Evolutionary conservation across 2,797 vertebrate genomes (phyloP).

Genomic region (Phrynocephalus guinanensis): DNA sequence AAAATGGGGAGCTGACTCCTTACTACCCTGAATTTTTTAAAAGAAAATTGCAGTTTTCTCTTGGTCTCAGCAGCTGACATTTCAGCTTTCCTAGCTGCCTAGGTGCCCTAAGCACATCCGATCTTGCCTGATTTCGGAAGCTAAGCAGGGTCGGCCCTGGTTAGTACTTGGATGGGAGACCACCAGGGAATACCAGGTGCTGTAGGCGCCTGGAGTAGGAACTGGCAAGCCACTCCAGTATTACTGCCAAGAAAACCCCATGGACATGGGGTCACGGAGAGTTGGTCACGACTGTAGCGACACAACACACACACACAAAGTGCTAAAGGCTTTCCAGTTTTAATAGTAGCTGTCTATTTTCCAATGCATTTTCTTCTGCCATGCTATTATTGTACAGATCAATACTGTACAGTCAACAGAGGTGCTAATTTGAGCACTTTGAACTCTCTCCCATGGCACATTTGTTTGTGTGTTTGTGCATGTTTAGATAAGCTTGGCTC

Average conservation of each 20-base stretch:
- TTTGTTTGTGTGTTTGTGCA: not conserved
- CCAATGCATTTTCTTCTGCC: not conserved
- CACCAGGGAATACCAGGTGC: too few relatives aligned
- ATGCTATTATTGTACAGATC: slow-evolving; percentile 7
- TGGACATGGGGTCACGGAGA: too few relatives aligned
- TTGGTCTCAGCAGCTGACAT: not conserved
- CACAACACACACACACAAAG: not conserved
- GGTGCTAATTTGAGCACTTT: slow-evolving; percentile 31
- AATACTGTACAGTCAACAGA: slow-evolving; percentile 5
- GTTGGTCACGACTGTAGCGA: too few relatives aligned
- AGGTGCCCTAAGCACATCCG: too few relatives aligned
- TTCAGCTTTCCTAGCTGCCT: not conserved
- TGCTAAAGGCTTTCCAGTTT: not conserved
- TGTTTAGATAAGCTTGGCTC: not conserved
- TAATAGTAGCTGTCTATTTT: not conserved
- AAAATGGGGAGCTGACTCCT: too few relatives aligned
- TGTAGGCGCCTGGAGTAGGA: too few relatives aligned
- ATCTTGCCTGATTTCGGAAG: too few relatives aligned
- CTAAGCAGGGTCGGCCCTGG: too few relatives aligned
- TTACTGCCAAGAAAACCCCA: too few relatives aligned
- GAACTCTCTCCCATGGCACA: slow-evolving; percentile 12
- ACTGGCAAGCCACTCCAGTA: too few relatives aligned
- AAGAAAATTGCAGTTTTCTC: not conserved
- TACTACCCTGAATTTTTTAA: too few relatives aligned
- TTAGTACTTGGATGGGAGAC: too few relatives aligned